Percentiles rank a stretch among this genome's conserved stretches.
These are phyloP conservation scores for Phoxinus dragarum DNA, from an alignment of 2,797 vertebrate genomes.

Conservation along the genomic window DNA sequence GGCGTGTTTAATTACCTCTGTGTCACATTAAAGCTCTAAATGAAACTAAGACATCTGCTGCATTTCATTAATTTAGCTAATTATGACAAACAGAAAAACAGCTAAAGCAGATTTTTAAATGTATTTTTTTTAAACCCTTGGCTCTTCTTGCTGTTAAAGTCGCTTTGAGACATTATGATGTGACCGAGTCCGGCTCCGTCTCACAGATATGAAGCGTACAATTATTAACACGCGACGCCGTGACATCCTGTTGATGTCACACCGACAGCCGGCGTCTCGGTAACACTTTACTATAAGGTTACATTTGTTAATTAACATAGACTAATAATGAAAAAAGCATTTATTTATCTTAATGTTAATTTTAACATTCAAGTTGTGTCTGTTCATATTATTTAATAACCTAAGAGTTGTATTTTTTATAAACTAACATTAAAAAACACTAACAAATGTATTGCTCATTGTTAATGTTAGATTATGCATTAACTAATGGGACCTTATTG, in stretches of 20 bases:
- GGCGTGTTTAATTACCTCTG: conserved; percentile 54
- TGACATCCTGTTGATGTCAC: neutral
- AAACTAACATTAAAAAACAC: neutral
- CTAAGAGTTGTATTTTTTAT: neutral
- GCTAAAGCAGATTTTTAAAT: conserved; percentile 2
- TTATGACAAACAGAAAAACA: conserved; percentile 53
- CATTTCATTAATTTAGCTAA: conserved; percentile 54
- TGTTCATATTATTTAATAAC: neutral
- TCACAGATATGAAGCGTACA: neutral
- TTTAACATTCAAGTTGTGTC: neutral
- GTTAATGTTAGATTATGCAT: neutral
- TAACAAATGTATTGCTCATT: neutral
- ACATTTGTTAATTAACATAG: no score
- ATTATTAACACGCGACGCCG: neutral
- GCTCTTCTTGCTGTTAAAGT: neutral
- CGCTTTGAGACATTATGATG: neutral
- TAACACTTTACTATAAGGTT: neutral
- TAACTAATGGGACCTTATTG: neutral
- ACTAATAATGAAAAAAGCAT: neutral
- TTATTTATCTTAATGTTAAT: neutral
- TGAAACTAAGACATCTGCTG: conserved; percentile 56
- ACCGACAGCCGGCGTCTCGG: neutral
- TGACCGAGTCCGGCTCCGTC: neutral
- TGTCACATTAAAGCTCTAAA: conserved; percentile 58
- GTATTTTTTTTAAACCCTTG: neutral